Base-by-base conservation (phyloP, 2,888 invertebrate genomes). In the Pristionchus exspectatus region DNA sequence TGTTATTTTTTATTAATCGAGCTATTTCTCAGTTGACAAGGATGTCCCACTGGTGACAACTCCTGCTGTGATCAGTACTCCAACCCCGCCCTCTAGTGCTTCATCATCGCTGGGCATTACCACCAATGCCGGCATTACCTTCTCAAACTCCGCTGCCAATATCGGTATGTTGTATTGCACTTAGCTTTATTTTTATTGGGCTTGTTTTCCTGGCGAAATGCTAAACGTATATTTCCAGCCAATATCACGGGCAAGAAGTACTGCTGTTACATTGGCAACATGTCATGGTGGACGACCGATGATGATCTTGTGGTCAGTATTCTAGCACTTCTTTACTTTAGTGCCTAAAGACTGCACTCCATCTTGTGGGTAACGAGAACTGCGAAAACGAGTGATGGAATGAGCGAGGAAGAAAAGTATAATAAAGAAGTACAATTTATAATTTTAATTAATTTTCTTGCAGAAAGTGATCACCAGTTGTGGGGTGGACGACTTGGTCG, bases 391-490 rank as follows among this genome's bases (percentile, higher is more conserved):
- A n/a, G n/a, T n/a, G n/a, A n/a, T n/a, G n/a, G n/a, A n/a, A n/a
- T n/a, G n/a, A n/a, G n/a, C n/a, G n/a, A n/a, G n/a, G n/a, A n/a
- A n/a, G n/a, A n/a, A n/a, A n/a, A n/a, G n/a, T n/a, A n/a, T n/a
- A n/a, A n/a, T n/a, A n/a, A n/a, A n/a, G n/a, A n/a, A n/a, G 38
- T 38, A 77, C 21, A 16, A 16, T 16, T 69, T 27, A 30, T 18
- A 30, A 12, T 30, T 69, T 69, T 3, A 27, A 14, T 44, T 77
- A 18, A 44, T 38, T 21, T 85, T 33, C 27, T 91, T 94, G 27
- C 92, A 96, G 97, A 91, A 96, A 98, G 98, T 99, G 98, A 98
- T 98, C 98, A 89, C 98, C 98, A 91, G 98, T 98, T 96, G 97
- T 98, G 98, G 98, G 85, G 97, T 98, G 12, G 96, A 96, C 90